Evolutionary conservation across 64 coral and sea anemone genomes (phyloP), one percentile per base, ranked within the genome.

Genomic region (Dendrophyllia cribrosa): DNA sequence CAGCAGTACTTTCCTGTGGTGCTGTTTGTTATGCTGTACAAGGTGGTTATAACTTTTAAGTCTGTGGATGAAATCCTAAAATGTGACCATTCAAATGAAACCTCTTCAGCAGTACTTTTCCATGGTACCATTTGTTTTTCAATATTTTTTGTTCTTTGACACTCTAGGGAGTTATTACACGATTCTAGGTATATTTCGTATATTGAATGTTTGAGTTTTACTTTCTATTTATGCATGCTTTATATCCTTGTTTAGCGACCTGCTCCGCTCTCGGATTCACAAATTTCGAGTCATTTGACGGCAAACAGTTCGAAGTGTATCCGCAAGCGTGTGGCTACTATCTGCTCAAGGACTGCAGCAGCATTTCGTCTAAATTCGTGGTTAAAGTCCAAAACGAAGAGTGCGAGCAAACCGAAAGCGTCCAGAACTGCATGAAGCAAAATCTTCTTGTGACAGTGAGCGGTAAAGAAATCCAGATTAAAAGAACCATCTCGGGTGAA

Each of bases 261-360:
- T 84, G 80, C 44, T 66, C 80, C 15, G 62, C 46, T 67, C 19
- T 83, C 4, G 80, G 43, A 50, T 23, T n/a, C 45, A 83, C 60
- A 5, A 83, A 83, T 67, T 48, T 83, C 44, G 16, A 83, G 80
- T 66, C 80, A 22, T 83, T 83, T 50, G 80, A 84, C 46, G 80
- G 80, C 45, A 66, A 51, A 21, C 34, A 51, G 10, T 84, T 47
- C 61, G 62, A 67, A 23, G 80, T 68, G 20, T 84, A 67, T 12
- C 80, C 80, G 0, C 51, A 49, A 51, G 59, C 43, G 9, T 84
- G 80, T 47, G 62, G 20, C 6, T 84, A 67, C 43, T 22, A 9
- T 14, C 21, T 84, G 8, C 45, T 84, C 6, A 43, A 43, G 2
- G 60, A 84, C 44, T 67, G 61, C 44, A 9, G 9, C 26, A 3